A percentile compares a stretch with the other conserved stretches of the same genome.
phyloP scores from a whole-genome alignment of 2,888 invertebrate species.

The Spodoptera littoralis region DNA sequence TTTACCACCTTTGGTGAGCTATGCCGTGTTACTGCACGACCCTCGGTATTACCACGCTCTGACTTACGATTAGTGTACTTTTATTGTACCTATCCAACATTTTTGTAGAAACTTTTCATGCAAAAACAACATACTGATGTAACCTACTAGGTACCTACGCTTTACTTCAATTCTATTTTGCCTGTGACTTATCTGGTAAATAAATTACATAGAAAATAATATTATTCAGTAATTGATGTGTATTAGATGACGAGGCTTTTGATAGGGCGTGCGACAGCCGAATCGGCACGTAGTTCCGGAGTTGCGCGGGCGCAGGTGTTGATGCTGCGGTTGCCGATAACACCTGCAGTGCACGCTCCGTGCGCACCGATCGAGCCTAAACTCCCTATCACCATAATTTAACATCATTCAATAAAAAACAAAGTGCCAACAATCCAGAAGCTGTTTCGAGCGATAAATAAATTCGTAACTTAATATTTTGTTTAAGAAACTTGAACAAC shows the following conservation, averaged over 20 bases:
- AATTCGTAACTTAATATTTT: no score
- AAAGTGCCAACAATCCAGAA: background rate
- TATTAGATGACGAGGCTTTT: conserved; percentile 11
- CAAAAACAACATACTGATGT: no score
- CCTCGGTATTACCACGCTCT: conserved; percentile 63
- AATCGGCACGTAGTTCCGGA: conserved; percentile 83
- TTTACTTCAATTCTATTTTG: no score
- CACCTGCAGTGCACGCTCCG: conserved; percentile 72
- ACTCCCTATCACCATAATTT: conserved; percentile 53
- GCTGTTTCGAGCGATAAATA: no score
- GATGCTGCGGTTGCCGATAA: conserved; percentile 72
- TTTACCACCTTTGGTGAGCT: conserved; percentile 85
- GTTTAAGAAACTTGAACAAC: background rate
- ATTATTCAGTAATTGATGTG: conserved; percentile 7
- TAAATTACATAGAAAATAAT: no score
- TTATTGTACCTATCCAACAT: conserved; percentile 17
- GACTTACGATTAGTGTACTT: conserved; percentile 37
- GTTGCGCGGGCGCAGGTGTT: conserved; percentile 71
- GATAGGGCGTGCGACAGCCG: conserved; percentile 66
- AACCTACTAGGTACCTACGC: no score
- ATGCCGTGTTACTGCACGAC: conserved; percentile 77
- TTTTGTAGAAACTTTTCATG: conserved; percentile 3
- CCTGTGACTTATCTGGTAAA: no score
- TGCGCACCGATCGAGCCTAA: conserved; percentile 58
- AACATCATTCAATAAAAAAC: conserved; percentile 32